phyloP scores from a whole-genome alignment of 2,113 vertebrate species.

The Haemorhous mexicanus region DNA sequence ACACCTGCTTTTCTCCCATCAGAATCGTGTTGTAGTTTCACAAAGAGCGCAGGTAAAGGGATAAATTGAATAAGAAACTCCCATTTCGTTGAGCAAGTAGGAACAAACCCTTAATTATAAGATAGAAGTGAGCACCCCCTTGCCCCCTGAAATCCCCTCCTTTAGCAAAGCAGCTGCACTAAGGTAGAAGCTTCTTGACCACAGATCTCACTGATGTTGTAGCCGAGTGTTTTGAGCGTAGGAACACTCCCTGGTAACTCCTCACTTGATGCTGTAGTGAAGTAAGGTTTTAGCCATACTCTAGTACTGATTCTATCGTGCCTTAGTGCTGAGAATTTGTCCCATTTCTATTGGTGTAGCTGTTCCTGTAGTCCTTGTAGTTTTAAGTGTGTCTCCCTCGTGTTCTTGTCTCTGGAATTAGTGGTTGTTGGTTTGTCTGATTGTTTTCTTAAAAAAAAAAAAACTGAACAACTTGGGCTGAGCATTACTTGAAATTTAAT shows the following conservation, averaged over 20 bases:
- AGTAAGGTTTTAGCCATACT: conserved; percentile 46
- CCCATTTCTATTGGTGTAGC: not conserved
- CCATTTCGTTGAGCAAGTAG: not conserved
- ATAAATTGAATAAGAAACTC: not conserved
- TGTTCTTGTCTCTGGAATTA: not conserved
- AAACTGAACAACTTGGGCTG: not conserved
- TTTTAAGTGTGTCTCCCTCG: not conserved
- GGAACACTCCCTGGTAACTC: not conserved
- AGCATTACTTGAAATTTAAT: conserved; percentile 38
- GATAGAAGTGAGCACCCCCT: not conserved
- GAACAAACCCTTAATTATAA: not conserved
- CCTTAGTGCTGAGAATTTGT: conserved; percentile 58
- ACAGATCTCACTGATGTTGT: not conserved
- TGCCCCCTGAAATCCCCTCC: not conserved
- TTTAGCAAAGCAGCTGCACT: not conserved
- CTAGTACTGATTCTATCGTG: conserved; percentile 49
- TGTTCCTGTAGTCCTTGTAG: not conserved
- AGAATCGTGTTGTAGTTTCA: not conserved
- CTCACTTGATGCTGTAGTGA: conserved; percentile 28
- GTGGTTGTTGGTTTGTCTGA: not conserved
- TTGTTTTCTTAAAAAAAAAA: not conserved
- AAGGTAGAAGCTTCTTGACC: not conserved
- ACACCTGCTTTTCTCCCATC: not conserved
- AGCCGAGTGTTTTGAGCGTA: not conserved
- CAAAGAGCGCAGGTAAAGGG: not conserved